Conservation (phyloP, 2,113 vertebrate species). For the Crotalus helleri region DNA sequence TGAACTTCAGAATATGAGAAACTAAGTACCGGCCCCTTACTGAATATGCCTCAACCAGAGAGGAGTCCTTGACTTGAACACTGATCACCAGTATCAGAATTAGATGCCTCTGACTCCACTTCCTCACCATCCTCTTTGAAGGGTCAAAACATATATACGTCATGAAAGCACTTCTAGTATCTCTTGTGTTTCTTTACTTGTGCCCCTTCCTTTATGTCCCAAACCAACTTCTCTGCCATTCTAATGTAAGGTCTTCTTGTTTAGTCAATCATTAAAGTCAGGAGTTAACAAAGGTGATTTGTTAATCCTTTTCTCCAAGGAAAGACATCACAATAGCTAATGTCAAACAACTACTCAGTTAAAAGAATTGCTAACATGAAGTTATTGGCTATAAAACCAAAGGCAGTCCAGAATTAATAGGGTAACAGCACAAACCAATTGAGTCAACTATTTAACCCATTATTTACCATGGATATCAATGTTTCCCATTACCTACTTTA, state of each 20-base stretch:
- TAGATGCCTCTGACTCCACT: neutral
- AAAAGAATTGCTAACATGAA: neutral
- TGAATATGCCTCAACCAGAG: neutral
- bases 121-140: neutral
- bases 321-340: neutral
- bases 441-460: no score
- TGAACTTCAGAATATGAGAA: neutral
- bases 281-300: slow-evolving; percentile 1
- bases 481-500: neutral
- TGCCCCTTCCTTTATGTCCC: neutral
- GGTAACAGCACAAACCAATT: neutral
- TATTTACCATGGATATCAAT: neutral
- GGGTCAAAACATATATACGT: neutral
- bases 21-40: no score
- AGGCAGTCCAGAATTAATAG: neutral
- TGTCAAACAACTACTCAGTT: neutral
- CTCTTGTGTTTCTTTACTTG: neutral
- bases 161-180: neutral
- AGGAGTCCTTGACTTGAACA: neutral
- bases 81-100: neutral
- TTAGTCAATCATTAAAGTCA: neutral
- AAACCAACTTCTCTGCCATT: neutral
- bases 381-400: neutral
- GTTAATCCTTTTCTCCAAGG: slow-evolving; percentile 14
- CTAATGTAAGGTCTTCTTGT: neutral